Evolutionary conservation across 2,888 invertebrate genomes (phyloP), one percentile per base, ranked within the genome.

Genomic region (Isoperla grammatica): DNA sequence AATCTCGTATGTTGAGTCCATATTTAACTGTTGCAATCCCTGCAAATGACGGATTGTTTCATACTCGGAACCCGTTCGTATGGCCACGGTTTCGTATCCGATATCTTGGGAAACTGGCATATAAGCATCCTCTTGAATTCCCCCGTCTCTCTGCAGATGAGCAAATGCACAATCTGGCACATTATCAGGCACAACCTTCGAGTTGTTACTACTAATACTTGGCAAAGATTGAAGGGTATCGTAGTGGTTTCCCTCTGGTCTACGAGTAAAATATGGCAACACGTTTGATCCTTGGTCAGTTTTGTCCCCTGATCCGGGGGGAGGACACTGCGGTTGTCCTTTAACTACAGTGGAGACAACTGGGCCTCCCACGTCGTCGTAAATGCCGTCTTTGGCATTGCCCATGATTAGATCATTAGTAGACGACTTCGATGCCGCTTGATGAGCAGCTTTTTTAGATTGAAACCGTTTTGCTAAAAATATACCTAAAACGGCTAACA

Each of bases 61-160:
- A 39, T 65, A 66, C 15, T 63, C 60, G 29, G 60, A 56, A 6
- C 53, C 58, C 13, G 60, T 12, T 29, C 46, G 49, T 11, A 59
- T 57, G 13, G 61, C 46, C 2, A 67, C 60, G 2, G 64, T 60
- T 56, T 67, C 66, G 42, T 67, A 67, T n/a, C 65, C 65, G 2
- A 63, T 60, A 45, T 65, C 65, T 11, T 64, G 63, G 1, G 61
- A 62, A 9, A 53, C 54, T 42, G 54, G 55, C 29, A 19, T 50
- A 11, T 58, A 53, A 2, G 46, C 49, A n/a, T 29, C 29, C 11
- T 59, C 62, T 48, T 54, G 53, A 53, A 61, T 61, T 40, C 63
- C 64, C 15, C 62, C 59, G 58, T 65, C 63, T 29, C 64, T 62
- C 29, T 48, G 53, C 9, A 59, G 45, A 1, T 58, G 54, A 6